Conservation (phyloP, 1,140 invertebrate genomes). For the Hydropsyche tenuis region DNA sequence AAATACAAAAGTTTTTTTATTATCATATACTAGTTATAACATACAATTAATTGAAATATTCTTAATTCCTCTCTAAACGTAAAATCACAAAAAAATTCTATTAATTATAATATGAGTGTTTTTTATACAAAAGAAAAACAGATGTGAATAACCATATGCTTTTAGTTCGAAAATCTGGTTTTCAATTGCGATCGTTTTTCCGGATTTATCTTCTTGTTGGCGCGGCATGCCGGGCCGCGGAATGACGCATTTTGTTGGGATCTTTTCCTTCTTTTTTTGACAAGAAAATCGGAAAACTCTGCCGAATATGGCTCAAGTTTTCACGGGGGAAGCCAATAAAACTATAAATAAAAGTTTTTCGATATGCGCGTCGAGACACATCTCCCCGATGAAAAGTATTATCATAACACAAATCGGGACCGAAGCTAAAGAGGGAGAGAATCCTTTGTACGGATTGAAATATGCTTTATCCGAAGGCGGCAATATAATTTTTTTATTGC, state of each 20-base stretch:
- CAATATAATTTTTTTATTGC: constrained; percentile 9
- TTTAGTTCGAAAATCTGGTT: not conserved
- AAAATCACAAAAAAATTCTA: no score
- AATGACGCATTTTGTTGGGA: constrained; percentile 24
- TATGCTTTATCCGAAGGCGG: not conserved
- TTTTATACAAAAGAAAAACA: not conserved
- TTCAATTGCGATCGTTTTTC: constrained; percentile 17
- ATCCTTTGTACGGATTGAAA: constrained; percentile 4
- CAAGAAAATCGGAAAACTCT: constrained; percentile 30
- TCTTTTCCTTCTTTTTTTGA: constrained; percentile 26
- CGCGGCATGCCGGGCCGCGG: not conserved
- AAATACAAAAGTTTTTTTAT: no score
- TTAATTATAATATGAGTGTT: no score
- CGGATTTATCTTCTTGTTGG: constrained; percentile 25
- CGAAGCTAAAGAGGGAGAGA: not conserved
- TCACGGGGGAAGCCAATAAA: constrained; percentile 42
- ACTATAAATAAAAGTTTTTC: constrained; percentile 49
- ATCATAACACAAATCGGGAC: not conserved
- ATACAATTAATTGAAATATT: no score
- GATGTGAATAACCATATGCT: no score
- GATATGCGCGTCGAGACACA: constrained; percentile 41
- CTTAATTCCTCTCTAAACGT: no score
- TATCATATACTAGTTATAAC: no score
- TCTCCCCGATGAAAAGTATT: constrained; percentile 17
- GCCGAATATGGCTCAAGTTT: constrained; percentile 43